Conservation (phyloP, 1,140 invertebrate genomes). For the Drosophila mayri region DNA sequence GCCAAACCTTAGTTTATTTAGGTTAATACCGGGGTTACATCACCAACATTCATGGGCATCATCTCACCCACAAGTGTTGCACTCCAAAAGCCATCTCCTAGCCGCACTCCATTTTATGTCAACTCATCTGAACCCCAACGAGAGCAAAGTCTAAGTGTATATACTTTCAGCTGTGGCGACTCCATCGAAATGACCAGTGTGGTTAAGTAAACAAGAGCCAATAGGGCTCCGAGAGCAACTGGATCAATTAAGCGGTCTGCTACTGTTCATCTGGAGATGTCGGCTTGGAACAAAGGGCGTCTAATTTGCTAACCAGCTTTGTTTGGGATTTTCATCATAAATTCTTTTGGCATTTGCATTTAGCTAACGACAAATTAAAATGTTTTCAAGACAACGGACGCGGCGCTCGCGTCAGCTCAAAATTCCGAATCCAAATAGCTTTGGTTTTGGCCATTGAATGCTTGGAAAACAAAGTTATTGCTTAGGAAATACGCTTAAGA, state of each 20-base stretch:
- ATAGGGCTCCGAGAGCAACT: conserved; percentile 43
- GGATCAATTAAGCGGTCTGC: conserved; percentile 57
- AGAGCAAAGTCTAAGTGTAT: conserved; percentile 28
- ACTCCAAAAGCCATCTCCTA: conserved; percentile 24
- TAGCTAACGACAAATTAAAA: conserved; percentile 63
- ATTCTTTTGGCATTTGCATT: conserved; percentile 58
- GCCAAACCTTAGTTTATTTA: conserved; percentile 3
- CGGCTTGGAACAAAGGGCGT: conserved; percentile 69
- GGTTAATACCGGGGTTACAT: conserved; percentile 31
- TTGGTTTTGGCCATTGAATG: conserved; percentile 46
- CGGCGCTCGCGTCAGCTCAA: conserved; percentile 33
- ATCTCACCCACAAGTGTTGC: conserved; percentile 25
- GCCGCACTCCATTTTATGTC: conserved; percentile 56
- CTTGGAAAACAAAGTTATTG: conserved; percentile 44
- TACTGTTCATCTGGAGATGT: conserved; percentile 54
- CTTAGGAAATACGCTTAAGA: conserved; percentile 69
- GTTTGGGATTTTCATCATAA: conserved; percentile 51
- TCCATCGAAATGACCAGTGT: conserved; percentile 67
- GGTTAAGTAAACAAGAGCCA: conserved; percentile 59
- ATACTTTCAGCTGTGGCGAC: conserved; percentile 77
- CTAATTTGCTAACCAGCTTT: conserved; percentile 49
- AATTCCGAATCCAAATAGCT: conserved; percentile 33
- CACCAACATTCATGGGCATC: neutral
- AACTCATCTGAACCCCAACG: conserved; percentile 37
- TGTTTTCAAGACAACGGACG: conserved; percentile 53